These are phyloP conservation scores for Oithona nana DNA, from an alignment of 2,888 invertebrate genomes.

Conservation along the genomic window DNA sequence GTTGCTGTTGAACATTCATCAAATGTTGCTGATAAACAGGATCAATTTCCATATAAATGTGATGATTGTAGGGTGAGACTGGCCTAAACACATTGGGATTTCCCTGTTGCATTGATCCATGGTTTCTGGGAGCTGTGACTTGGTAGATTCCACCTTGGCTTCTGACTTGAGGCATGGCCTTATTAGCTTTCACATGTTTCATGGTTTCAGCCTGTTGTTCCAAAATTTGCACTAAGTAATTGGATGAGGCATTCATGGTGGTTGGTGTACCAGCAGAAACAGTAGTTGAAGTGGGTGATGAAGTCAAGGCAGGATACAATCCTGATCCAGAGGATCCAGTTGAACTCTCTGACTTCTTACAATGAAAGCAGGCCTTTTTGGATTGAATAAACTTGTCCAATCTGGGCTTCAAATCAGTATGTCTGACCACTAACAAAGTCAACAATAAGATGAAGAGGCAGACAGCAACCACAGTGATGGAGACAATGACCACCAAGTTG, in stretches of 20 bases:
- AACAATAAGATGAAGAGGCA: background rate
- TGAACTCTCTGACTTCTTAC: background rate
- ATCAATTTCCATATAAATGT: conserved; percentile 21
- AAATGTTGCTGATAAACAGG: conserved; percentile 15
- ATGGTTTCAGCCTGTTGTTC: conserved; percentile 2
- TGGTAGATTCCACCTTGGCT: background rate
- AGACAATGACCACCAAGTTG: conserved; percentile 43
- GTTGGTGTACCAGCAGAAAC: conserved; percentile 6
- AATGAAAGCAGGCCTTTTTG: background rate
- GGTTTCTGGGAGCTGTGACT: background rate
- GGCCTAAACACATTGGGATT: conserved; percentile 2
- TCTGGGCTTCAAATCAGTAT: background rate
- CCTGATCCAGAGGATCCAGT: background rate
- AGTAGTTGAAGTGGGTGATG: conserved; percentile 11
- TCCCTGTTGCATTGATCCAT: no score
- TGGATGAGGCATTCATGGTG: background rate
- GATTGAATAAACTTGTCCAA: background rate
- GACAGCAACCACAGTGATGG: conserved; percentile 44
- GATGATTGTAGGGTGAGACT: conserved; percentile 15
- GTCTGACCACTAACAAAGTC: conserved; percentile 3
- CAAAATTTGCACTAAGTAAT: conserved; percentile 2
- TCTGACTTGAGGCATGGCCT: background rate
- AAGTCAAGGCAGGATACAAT: conserved; percentile 5
- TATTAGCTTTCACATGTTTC: background rate
- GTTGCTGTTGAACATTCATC: background rate